Base-by-base conservation (phyloP, 2,797 vertebrate genomes). In the Lepilemur septentrionalis region DNA sequence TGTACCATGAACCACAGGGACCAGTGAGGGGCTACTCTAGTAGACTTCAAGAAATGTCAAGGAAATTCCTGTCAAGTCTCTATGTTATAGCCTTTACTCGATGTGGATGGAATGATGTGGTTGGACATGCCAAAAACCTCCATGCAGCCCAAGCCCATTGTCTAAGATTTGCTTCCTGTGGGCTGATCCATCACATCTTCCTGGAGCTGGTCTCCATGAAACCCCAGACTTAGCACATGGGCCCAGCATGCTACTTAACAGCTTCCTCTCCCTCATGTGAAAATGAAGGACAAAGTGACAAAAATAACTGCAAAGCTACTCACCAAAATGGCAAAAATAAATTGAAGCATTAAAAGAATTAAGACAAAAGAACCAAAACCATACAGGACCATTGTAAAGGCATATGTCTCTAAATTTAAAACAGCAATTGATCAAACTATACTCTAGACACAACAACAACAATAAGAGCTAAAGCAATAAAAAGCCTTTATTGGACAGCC, bases 241-340 rank as follows among this genome's bases (percentile, higher is more conserved):
- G 20, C 25, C 65, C n/a, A 69, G 63, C 2, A 15, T 22, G 38
- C 18, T 92, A 23, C 32, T 79, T 57, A 61, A 72, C 22, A 92
- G 30, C 10, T 57, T 91, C 30, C 32, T 78, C 35, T 91, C 9
- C 65, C 23, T 80, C 35, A 2, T 14, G 14, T 88, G 38, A 91
- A 88, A 93, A 93, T 57, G 15, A 86, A 95, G 35, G 86, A 28
- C 5, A 69, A 63, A 65, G 57, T 4, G 65, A 78, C 50, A 82
- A 84, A 86, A 96, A 76, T 43, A 46, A 50, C 15, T 4, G 61
- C 50, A 35, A 46, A 46, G 72, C 13, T 80, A 91, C 59, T 84
- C 87, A 86, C 28, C 35, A 70, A 93, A 88, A 89, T 65, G n/a
- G 18, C 17, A 93, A 41, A 93, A 83, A 73, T 82, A 82, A 93